A percentile compares a stretch with the other conserved stretches of the same genome.
Conservation (phyloP, 1,140 invertebrate genomes). For the Tyrophagus putrescentiae region DNA sequence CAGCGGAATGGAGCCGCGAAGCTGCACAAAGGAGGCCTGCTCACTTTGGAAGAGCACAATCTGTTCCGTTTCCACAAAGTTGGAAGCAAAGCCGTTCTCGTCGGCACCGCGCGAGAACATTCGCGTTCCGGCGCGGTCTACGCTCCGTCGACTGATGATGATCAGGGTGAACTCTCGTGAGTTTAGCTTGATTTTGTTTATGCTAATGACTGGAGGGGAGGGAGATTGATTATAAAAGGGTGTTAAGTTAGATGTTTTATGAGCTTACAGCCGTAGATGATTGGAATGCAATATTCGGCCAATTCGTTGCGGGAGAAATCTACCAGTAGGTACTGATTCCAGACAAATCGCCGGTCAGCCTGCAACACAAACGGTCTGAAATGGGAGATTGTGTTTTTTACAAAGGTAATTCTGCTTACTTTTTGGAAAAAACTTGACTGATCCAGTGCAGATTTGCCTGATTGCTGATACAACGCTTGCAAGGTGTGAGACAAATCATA, state of each 20-base stretch:
- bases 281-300: conserved; percentile 61
- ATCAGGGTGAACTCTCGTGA: conserved; percentile 64
- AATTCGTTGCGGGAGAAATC: conserved; percentile 50
- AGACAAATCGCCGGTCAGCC: conserved; percentile 76
- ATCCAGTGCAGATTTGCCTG: not conserved
- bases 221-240: not conserved
- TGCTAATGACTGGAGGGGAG: conserved; percentile 45
- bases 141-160: conserved; percentile 67
- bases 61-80: conserved; percentile 88
- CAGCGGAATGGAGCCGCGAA: conserved; percentile 84
- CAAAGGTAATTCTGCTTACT: conserved; percentile 25
- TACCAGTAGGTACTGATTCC: conserved; percentile 70
- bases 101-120: conserved; percentile 75
- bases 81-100: conserved; percentile 71
- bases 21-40: conserved; percentile 79
- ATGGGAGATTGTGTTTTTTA: not conserved
- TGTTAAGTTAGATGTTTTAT: not conserved
- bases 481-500: conserved; percentile 86
- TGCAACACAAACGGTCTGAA: conserved; percentile 29
- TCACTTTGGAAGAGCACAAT: conserved; percentile 45
- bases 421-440: not conserved
- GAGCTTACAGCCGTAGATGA: conserved; percentile 58
- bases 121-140: conserved; percentile 59
- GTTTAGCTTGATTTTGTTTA: conserved; percentile 63
- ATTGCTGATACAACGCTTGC: conserved; percentile 60